Evolutionary conservation across 2,888 invertebrate species (phyloP).

Genomic region (Dinocampus coccinellae): DNA sequence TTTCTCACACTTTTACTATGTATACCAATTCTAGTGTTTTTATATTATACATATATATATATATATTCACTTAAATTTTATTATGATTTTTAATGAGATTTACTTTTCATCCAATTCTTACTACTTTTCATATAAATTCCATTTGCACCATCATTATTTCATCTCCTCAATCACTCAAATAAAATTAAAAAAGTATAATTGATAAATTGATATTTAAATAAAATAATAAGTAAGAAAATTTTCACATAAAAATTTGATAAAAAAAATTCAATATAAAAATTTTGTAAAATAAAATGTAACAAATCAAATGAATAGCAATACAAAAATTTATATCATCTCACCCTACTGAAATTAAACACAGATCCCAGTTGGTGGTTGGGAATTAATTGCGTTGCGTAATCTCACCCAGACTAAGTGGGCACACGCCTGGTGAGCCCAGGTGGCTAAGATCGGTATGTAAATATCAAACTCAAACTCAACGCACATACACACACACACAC

Average conservation of each 20-base stretch:
- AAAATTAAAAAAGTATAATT: too few species aligned
- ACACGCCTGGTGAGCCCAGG: constrained; percentile 35
- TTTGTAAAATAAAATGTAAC: too few species aligned
- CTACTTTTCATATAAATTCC: neutral
- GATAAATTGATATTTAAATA: too few species aligned
- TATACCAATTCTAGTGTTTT: constrained; percentile 1
- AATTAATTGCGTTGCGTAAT: constrained; percentile 47
- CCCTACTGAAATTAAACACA: neutral
- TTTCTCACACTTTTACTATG: neutral
- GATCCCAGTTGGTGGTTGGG: constrained; percentile 32
- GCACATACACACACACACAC: constrained; percentile 12
- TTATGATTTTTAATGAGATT: constrained; percentile 5
- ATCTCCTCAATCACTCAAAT: constrained; percentile 30
- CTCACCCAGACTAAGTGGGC: constrained; percentile 40
- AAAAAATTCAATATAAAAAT: too few species aligned
- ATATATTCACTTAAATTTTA: neutral
- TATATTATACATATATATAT: neutral
- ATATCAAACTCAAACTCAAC: constrained; percentile 34
- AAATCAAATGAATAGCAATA: neutral
- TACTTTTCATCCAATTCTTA: neutral
- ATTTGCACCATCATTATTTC: neutral
- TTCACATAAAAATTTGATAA: too few species aligned
- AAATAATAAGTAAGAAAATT: neutral
- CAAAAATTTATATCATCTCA: neutral
- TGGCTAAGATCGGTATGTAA: constrained; percentile 40